These are phyloP conservation scores for Parauchenoglanis ngamensis DNA, from an alignment of 2,797 vertebrate genomes.

Conservation along the genomic window DNA sequence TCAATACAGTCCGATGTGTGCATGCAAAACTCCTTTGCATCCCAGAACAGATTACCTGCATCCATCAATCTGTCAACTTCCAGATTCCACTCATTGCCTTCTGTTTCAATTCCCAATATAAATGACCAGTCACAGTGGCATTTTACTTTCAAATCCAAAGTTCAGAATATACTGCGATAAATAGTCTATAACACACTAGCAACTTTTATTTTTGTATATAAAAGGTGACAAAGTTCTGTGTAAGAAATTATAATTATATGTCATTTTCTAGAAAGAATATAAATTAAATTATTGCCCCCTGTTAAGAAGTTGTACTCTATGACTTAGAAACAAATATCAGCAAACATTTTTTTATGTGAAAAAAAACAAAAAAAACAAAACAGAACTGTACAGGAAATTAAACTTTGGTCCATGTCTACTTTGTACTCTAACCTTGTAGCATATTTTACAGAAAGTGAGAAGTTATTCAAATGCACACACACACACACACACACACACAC, in stretches of 20 bases:
- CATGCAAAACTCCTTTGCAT: slow-evolving; percentile 10
- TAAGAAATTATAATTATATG: slow-evolving; percentile 56
- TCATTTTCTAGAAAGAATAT: slow-evolving; percentile 73
- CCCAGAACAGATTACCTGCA: background rate
- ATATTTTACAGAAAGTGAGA: background rate
- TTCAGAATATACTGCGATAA: slow-evolving; percentile 68
- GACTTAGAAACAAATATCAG: slow-evolving; percentile 61
- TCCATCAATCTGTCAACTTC: slow-evolving; percentile 5
- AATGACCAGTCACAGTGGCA: slow-evolving; percentile 64
- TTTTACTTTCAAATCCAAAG: slow-evolving; percentile 60
- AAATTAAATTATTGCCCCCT: slow-evolving; percentile 81
- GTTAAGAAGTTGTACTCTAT: slow-evolving; percentile 73
- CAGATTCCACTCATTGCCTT: slow-evolving; percentile 13
- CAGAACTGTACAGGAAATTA: slow-evolving; percentile 58
- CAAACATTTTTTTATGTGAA: slow-evolving; percentile 61
- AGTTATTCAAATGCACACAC: background rate
- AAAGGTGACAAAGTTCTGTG: slow-evolving; percentile 48
- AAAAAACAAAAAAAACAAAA: slow-evolving; percentile 29
- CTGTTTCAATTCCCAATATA: slow-evolving; percentile 44
- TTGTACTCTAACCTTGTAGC: background rate
- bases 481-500: background rate
- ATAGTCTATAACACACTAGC: slow-evolving; percentile 67
- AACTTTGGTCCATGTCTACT: slow-evolving; percentile 43
- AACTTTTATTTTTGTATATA: slow-evolving; percentile 60
- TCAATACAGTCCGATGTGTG: slow-evolving; percentile 26